These are phyloP conservation scores for Poecilobothrus nobilitatus DNA, from an alignment of 2,888 invertebrate genomes.

Conservation along the genomic window DNA sequence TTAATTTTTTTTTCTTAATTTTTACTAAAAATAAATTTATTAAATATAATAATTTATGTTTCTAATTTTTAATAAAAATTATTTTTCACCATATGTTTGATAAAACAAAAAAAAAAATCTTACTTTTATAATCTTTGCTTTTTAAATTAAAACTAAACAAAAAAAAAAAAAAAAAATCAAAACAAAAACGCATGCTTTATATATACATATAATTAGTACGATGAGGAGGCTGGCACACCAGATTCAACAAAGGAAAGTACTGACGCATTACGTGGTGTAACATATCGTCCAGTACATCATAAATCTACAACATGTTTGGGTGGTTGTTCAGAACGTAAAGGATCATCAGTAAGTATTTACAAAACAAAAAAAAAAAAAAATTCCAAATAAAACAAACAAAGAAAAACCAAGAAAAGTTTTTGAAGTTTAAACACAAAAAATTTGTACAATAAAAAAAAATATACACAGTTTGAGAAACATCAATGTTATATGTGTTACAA, in stretches of 20 bases:
- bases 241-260: conserved; percentile 49
- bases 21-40: not conserved
- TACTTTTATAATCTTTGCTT: no score
- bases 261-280: conserved; percentile 49
- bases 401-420: not conserved
- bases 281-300: conserved; percentile 50
- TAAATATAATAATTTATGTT: no score
- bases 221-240: conserved; percentile 48
- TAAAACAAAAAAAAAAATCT: not conserved
- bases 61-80: no score
- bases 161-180: no score
- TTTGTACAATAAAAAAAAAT: not conserved
- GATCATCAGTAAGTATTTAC: conserved; percentile 62
- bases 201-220: conserved; percentile 32
- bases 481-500: no score
- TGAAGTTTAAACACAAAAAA: not conserved
- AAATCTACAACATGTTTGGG: conserved; percentile 59
- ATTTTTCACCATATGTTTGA: not conserved
- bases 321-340: conserved; percentile 63
- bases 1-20: no score
- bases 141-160: no score
- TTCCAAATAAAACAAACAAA: not conserved
- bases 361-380: conserved; percentile 13
- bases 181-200: conserved; percentile 20
- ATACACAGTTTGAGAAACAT: not conserved